phyloP scores from a whole-genome alignment of 2,113 vertebrate species.

The Cervus canadensis region DNA sequence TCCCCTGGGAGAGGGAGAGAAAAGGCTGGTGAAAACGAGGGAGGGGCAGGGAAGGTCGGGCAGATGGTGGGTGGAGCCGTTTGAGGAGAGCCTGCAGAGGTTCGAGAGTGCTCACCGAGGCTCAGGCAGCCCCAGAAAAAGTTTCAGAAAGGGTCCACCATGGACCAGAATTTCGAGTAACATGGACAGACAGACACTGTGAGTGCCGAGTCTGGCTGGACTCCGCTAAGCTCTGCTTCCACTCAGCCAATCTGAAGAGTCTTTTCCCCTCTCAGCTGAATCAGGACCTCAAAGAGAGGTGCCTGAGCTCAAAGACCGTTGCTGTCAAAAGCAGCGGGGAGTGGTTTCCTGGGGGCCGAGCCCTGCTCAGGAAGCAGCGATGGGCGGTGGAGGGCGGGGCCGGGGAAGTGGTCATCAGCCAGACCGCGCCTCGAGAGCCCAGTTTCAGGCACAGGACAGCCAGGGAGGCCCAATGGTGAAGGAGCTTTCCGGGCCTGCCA shows the following conservation, averaged over 20 bases:
- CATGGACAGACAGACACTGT: not conserved
- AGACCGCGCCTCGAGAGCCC: not conserved
- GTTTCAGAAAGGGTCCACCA: not conserved
- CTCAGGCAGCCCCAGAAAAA: not conserved
- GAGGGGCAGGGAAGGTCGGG: not conserved
- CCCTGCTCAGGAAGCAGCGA: slow-evolving; percentile 42
- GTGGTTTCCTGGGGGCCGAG: slow-evolving; percentile 59
- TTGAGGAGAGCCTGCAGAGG: not conserved
- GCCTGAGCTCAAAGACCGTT: not conserved
- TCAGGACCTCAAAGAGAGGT: not conserved
- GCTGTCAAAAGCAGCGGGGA: slow-evolving; percentile 34
- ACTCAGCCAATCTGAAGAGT: not conserved
- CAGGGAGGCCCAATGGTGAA: not conserved
- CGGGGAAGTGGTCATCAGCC: slow-evolving; percentile 28
- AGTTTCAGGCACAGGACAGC: not conserved
- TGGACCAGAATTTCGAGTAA: not conserved
- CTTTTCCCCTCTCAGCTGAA: not conserved
- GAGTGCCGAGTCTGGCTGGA: not conserved
- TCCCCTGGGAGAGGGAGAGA: not conserved
- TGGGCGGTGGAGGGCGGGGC: not conserved
- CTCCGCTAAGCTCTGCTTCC: not conserved
- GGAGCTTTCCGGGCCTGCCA: not conserved
- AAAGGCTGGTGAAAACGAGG: not conserved
- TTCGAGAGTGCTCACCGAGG: not conserved
- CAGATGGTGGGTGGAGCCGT: not conserved